Conservation (phyloP, 2,888 invertebrate genomes). For the Tetheella fluctuosa region DNA sequence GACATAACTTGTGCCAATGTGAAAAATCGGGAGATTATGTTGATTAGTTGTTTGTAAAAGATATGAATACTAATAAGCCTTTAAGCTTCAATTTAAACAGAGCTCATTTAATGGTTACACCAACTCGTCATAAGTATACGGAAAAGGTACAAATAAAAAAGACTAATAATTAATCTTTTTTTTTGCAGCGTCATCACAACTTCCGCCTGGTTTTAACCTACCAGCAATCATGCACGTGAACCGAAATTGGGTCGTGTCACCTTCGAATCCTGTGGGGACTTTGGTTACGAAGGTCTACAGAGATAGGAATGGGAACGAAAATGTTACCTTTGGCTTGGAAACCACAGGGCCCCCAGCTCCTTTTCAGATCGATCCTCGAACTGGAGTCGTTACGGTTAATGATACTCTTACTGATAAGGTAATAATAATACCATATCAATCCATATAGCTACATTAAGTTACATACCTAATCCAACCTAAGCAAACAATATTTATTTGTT, state of each 20-base stretch:
- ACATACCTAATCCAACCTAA: neutral
- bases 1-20: too few species aligned
- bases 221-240: conserved; percentile 89
- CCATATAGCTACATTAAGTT: too few species aligned
- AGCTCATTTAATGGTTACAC: too few species aligned
- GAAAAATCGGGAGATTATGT: too few species aligned
- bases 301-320: conserved; percentile 86
- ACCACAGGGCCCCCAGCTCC: conserved; percentile 85
- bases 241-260: conserved; percentile 90
- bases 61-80: neutral
- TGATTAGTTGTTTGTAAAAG: too few species aligned
- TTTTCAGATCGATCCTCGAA: conserved; percentile 89
- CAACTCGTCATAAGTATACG: too few species aligned
- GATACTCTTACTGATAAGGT: conserved; percentile 91
- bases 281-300: conserved; percentile 88
- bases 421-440: conserved; percentile 37
- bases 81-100: too few species aligned
- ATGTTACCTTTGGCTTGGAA: conserved; percentile 88
- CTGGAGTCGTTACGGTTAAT: conserved; percentile 91
- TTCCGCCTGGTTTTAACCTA: conserved; percentile 79
- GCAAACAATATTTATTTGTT: conserved; percentile 32
- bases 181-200: conserved; percentile 74
- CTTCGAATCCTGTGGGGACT: conserved; percentile 88
- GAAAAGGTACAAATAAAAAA: too few species aligned
- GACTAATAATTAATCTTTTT: conserved; percentile 17